phyloP scores from a whole-genome alignment of 2,888 invertebrate species.

The Branchellion lobata region DNA sequence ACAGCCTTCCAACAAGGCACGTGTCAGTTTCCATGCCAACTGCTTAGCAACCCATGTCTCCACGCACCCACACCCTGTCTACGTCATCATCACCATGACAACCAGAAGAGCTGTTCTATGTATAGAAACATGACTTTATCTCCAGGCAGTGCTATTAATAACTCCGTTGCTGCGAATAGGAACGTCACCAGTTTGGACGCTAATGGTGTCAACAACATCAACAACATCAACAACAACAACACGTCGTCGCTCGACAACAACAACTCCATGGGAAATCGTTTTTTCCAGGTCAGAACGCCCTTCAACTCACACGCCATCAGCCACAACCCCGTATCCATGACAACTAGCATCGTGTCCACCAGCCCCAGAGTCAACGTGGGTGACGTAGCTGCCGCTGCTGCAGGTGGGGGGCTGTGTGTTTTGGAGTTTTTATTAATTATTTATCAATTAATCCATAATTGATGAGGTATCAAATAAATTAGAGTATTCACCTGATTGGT shows the following conservation, averaged over 20 bases:
- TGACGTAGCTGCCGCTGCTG: slow-evolving; percentile 17
- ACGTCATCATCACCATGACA: not conserved
- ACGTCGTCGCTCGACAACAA: not conserved
- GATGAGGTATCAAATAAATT: too few relatives aligned
- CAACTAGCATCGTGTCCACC: slow-evolving; percentile 8
- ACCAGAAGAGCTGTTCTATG: not conserved
- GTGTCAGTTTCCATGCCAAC: not conserved
- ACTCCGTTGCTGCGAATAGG: not conserved
- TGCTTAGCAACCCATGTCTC: not conserved
- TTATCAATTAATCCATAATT: too few relatives aligned
- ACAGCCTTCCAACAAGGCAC: not conserved
- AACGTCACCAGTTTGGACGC: not conserved
- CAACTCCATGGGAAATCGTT: not conserved
- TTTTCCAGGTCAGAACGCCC: slow-evolving; percentile 6
- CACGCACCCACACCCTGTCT: not conserved
- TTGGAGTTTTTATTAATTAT: too few relatives aligned
- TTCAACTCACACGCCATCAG: slow-evolving; percentile 1
- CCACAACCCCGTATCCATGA: not conserved
- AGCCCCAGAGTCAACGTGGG: slow-evolving; percentile 36
- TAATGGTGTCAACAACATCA: not conserved
- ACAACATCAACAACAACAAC: not conserved
- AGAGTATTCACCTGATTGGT: too few relatives aligned
- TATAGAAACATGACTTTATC: not conserved
- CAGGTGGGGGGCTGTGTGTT: not conserved
- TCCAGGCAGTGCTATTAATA: not conserved